Conservation (phyloP, 2,113 vertebrate species). For the Pardalotus punctatus region DNA sequence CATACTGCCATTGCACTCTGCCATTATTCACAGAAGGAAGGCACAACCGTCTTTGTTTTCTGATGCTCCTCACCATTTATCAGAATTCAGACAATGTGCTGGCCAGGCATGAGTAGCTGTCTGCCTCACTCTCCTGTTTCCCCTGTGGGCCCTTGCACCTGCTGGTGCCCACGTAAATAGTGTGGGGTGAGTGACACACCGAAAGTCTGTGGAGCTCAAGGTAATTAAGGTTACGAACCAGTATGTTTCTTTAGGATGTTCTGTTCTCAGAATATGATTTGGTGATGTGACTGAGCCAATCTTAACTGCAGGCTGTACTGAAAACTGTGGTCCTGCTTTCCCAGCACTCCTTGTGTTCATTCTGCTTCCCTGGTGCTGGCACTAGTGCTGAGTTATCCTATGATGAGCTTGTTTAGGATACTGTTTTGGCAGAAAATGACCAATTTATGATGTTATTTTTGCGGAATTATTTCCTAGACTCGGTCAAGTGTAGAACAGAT, state of each 20-base stretch:
- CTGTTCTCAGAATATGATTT: not conserved
- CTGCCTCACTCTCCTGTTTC: not conserved
- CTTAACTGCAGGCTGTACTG: not conserved
- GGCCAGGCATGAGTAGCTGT: not conserved
- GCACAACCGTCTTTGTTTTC: not conserved
- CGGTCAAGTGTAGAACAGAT: not conserved
- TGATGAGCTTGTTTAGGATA: not conserved
- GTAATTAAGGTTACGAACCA: not conserved
- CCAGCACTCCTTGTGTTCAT: not conserved
- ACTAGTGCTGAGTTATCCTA: not conserved
- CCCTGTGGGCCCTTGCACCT: not conserved
- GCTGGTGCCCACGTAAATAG: not conserved
- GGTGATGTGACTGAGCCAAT: not conserved
- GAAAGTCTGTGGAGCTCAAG: not conserved
- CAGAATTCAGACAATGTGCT: not conserved
- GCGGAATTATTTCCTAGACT: not conserved
- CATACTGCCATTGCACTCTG: fast-evolving
- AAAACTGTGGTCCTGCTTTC: not conserved
- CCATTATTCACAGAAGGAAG: not conserved
- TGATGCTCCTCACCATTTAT: not conserved
- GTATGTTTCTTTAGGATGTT: not conserved
- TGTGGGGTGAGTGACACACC: fast-evolving
- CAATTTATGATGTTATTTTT: not conserved
- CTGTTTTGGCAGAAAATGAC: not conserved
- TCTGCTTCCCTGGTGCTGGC: not conserved